Conservation (phyloP, 2,113 vertebrate species). For the Odocoileus hemionus region DNA sequence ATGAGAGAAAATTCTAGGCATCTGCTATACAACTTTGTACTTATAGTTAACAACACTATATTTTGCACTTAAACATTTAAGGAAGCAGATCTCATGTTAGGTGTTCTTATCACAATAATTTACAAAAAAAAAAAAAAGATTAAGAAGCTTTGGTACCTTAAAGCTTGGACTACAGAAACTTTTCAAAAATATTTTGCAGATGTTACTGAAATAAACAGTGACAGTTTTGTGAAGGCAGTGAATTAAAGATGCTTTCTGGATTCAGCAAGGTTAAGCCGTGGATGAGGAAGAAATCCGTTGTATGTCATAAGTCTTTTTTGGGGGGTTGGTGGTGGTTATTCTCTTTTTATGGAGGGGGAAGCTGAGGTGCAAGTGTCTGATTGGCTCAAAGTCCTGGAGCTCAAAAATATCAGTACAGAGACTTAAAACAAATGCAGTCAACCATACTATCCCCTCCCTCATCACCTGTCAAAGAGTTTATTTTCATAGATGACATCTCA, state of each 20-base stretch:
- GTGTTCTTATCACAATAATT: neutral
- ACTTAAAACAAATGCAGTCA: neutral
- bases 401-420: neutral
- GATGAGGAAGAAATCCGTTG: neutral
- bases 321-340: neutral
- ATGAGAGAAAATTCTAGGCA: neutral
- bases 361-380: neutral
- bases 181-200: neutral
- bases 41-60: too few species aligned
- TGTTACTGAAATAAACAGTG: neutral
- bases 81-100: neutral
- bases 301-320: rapidly evolving
- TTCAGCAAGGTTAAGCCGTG: neutral
- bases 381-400: neutral
- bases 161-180: neutral
- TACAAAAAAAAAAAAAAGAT: neutral
- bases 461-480: neutral
- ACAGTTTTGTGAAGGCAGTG: neutral
- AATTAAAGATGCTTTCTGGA: neutral
- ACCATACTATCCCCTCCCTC: neutral
- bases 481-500: neutral
- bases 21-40: neutral
- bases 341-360: neutral
- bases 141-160: neutral
- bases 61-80: neutral